Evolutionary conservation across 2,797 vertebrate species (phyloP).

Genomic region (Cirrhinus mrigala): DNA sequence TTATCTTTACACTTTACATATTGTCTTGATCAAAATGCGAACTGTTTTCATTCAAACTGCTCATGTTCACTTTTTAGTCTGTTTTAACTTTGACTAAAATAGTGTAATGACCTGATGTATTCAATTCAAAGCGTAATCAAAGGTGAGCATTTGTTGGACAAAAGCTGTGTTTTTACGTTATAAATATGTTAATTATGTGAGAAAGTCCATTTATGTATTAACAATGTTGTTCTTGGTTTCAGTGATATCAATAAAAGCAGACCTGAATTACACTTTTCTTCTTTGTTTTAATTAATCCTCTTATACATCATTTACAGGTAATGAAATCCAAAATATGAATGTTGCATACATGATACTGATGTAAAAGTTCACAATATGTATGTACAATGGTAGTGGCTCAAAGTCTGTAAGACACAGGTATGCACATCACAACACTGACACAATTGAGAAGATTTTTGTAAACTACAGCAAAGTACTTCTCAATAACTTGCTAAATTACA

Average conservation of each 20-base stretch:
- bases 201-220: conserved; percentile 80
- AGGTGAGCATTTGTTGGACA: conserved; percentile 42
- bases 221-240: conserved; percentile 77
- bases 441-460: neutral
- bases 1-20: neutral
- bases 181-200: conserved; percentile 73
- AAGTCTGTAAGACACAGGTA: neutral
- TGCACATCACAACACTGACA: conserved; percentile 12
- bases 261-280: conserved; percentile 14
- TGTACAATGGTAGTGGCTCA: conserved; percentile 37
- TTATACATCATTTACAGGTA: conserved; percentile 16
- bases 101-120: conserved; percentile 59
- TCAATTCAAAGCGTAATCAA: conserved; percentile 49
- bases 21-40: conserved; percentile 1
- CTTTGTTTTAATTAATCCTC: conserved; percentile 33
- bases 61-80: conserved; percentile 20
- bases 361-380: conserved; percentile 18
- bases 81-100: conserved; percentile 33
- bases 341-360: conserved; percentile 5
- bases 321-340: conserved; percentile 24
- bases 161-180: conserved; percentile 61
- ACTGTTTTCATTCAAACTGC: neutral
- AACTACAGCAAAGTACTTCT: conserved; percentile 5
- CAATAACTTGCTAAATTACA: conserved; percentile 22
- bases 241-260: conserved; percentile 74